phyloP scores from a whole-genome alignment of 2,113 vertebrate genomes.

The Pitta sordida region DNA sequence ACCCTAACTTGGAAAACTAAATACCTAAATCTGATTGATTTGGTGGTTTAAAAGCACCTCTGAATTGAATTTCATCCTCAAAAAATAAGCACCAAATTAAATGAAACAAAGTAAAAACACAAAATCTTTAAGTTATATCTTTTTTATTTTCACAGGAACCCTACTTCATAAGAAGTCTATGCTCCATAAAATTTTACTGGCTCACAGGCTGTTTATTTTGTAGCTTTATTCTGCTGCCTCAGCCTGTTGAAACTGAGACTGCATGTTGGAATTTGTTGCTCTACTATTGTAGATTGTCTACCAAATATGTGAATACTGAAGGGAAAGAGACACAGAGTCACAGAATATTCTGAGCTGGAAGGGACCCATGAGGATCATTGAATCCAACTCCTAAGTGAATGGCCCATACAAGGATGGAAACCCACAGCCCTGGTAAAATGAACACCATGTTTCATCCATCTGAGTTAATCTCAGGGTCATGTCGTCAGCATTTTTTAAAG shows the following conservation, averaged over 20 bases:
- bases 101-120: not conserved
- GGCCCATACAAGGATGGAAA: too few species aligned
- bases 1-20: not conserved
- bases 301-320: not conserved
- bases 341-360: too few species aligned
- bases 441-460: too few species aligned
- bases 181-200: not conserved
- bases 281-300: not conserved
- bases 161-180: not conserved
- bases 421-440: too few species aligned
- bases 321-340: too few species aligned
- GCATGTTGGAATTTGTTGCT: not conserved
- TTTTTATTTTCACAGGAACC: not conserved
- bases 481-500: too few species aligned
- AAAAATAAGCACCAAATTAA: not conserved
- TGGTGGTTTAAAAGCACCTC: not conserved
- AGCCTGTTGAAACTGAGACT: not conserved
- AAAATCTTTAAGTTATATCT: not conserved
- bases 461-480: too few species aligned
- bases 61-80: not conserved
- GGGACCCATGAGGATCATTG: too few species aligned
- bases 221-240: not conserved
- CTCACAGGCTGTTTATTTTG: not conserved
- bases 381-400: too few species aligned
- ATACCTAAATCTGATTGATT: not conserved